Conservation (phyloP, 2,888 invertebrate species). For the Mesorhabditis belari region DNA sequence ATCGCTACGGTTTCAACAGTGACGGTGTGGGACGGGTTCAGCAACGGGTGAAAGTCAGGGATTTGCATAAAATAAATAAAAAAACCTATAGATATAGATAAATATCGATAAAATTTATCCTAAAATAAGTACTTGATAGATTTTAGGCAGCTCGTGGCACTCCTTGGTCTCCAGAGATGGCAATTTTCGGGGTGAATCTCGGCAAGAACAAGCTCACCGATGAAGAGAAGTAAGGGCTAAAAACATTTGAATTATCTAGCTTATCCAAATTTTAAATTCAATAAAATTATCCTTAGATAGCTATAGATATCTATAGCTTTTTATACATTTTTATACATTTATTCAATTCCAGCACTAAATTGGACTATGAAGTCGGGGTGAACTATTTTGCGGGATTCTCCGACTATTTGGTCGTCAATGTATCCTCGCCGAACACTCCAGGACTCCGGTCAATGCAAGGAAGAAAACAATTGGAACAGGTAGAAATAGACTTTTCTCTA, state of each 20-base stretch:
- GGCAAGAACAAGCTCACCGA: slow-evolving; percentile 84
- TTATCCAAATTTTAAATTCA: background rate
- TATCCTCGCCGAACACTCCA: slow-evolving; percentile 93
- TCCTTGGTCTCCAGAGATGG: slow-evolving; percentile 5
- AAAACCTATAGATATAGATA: too few species aligned
- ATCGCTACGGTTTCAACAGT: slow-evolving; percentile 82
- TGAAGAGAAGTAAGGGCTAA: slow-evolving; percentile 59
- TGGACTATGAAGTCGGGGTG: slow-evolving; percentile 65
- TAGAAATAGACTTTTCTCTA: slow-evolving; percentile 2
- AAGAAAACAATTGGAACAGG: slow-evolving; percentile 59
- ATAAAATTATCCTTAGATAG: background rate
- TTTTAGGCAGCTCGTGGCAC: background rate
- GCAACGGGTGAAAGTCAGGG: slow-evolving; percentile 26
- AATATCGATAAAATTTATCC: too few species aligned
- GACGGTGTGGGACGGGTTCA: slow-evolving; percentile 67
- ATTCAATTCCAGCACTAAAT: slow-evolving; percentile 9
- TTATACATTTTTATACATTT: too few species aligned
- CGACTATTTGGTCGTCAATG: slow-evolving; percentile 91
- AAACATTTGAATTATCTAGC: background rate
- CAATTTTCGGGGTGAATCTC: slow-evolving; percentile 76
- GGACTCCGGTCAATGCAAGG: slow-evolving; percentile 75
- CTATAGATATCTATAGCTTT: too few species aligned
- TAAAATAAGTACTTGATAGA: too few species aligned
- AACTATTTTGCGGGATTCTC: slow-evolving; percentile 73
- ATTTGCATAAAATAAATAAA: slow-evolving; percentile 1